phyloP scores from a whole-genome alignment of 2,797 vertebrate species.

The Takifugu rubripes region DNA sequence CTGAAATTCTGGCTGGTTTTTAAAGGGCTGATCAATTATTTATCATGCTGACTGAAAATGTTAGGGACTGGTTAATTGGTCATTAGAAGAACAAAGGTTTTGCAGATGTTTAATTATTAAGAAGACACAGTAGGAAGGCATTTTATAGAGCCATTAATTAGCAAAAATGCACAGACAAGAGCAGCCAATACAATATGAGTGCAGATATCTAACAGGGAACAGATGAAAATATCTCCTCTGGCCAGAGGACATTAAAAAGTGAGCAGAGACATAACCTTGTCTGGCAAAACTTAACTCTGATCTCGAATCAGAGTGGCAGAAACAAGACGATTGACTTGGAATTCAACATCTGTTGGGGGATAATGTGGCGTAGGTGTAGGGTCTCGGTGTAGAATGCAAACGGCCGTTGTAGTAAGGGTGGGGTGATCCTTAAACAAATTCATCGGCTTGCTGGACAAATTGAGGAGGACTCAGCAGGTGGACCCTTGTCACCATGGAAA shows the following conservation, averaged over 20 bases:
- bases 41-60: conserved; percentile 65
- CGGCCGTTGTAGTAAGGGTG: conserved; percentile 19
- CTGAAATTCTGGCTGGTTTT: conserved; percentile 64
- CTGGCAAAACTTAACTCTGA: conserved; percentile 32
- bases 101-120: conserved; percentile 74
- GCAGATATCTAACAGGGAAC: conserved; percentile 18
- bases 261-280: conserved; percentile 47
- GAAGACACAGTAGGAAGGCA: conserved; percentile 50
- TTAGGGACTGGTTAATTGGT: conserved; percentile 77
- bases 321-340: conserved; percentile 36
- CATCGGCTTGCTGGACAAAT: conserved; percentile 61
- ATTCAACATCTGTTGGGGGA: conserved; percentile 16
- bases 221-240: conserved; percentile 35
- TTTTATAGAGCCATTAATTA: conserved; percentile 59
- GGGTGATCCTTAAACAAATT: conserved; percentile 54
- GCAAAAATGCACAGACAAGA: conserved; percentile 36
- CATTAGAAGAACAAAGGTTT: conserved; percentile 79
- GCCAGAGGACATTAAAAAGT: conserved; percentile 41
- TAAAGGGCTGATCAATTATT: conserved; percentile 77
- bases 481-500: conserved; percentile 66
- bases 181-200: conserved; percentile 44
- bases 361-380: not conserved
- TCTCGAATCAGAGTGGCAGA: conserved; percentile 19
- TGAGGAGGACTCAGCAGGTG: conserved; percentile 54
- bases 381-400: conserved; percentile 18